Conservation (phyloP, 2,797 vertebrate species). For the Phrynocephalus guinanensis region DNA sequence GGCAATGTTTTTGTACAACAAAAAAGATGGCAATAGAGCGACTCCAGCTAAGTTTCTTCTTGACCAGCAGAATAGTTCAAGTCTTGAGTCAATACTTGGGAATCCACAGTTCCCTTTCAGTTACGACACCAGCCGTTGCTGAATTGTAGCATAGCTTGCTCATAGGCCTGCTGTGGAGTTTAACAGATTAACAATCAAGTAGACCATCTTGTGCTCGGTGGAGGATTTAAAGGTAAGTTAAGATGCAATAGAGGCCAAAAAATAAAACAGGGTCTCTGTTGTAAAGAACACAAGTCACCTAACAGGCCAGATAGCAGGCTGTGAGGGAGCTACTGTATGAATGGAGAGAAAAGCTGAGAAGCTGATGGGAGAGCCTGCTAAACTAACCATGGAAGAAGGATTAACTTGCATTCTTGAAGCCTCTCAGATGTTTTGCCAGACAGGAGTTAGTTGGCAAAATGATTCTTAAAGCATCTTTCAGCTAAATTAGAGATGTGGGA, state of each 20-base stretch:
- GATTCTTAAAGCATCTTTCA: slow-evolving; percentile 60
- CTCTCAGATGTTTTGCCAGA: slow-evolving; percentile 49
- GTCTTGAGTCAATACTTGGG: background rate
- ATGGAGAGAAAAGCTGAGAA: background rate
- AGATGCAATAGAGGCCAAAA: background rate
- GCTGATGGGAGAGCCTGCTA: slow-evolving; percentile 14
- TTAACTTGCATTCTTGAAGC: slow-evolving; percentile 62
- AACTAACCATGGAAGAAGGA: slow-evolving; percentile 26
- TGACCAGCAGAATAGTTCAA: too few species aligned
- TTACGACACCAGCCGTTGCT: background rate
- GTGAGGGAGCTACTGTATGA: background rate
- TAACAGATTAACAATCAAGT: background rate
- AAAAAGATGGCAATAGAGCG: background rate
- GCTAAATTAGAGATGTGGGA: slow-evolving; percentile 37
- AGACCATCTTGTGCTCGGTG: background rate
- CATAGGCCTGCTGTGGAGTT: background rate
- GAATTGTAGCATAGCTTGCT: too few species aligned
- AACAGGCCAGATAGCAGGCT: background rate
- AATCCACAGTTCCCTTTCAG: background rate
- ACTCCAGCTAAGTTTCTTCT: too few species aligned
- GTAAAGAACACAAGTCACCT: background rate
- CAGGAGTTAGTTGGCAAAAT: slow-evolving; percentile 54
- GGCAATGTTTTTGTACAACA: background rate
- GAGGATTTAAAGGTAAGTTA: background rate
- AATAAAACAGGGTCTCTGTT: background rate